Evolutionary conservation across 2,888 invertebrate genomes (phyloP).

Genomic region (Prenolepis imparis): DNA sequence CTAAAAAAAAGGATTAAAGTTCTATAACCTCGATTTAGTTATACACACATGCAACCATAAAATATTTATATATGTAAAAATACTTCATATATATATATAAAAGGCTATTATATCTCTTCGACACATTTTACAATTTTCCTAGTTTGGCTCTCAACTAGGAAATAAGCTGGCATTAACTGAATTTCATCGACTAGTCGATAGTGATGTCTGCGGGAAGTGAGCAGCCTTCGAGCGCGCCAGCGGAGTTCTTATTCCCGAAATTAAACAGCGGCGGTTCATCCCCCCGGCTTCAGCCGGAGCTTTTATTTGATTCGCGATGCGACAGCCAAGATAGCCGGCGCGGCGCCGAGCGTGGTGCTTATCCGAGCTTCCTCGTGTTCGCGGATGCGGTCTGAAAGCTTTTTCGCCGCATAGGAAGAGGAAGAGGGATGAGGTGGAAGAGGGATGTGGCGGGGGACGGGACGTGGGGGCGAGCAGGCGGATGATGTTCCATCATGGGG

Average conservation of each 20-base stretch:
- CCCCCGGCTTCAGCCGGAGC: constrained; percentile 59
- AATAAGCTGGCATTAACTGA: constrained; percentile 5
- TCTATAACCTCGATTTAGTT: neutral
- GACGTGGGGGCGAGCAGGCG: constrained; percentile 43
- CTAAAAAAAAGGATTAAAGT: neutral
- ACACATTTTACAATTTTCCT: neutral
- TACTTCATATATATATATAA: neutral
- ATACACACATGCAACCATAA: neutral
- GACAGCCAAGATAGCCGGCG: constrained; percentile 80
- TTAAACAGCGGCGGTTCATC: constrained; percentile 74
- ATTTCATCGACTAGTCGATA: constrained; percentile 38
- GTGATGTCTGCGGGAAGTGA: constrained; percentile 36
- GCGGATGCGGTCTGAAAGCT: constrained; percentile 70
- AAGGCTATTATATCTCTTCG: neutral
- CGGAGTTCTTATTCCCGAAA: constrained; percentile 63
- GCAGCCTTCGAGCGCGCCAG: constrained; percentile 24
- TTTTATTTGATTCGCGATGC: constrained; percentile 83
- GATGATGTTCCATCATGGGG: constrained; percentile 79
- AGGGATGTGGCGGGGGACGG: constrained; percentile 53
- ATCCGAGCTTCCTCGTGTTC: constrained; percentile 61
- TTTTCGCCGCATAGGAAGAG: constrained; percentile 61
- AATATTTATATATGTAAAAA: neutral
- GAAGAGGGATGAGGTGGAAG: constrained; percentile 48
- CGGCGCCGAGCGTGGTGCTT: constrained; percentile 63
- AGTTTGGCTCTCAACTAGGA: neutral